phyloP scores from a whole-genome alignment of 1,140 invertebrate genomes.

The Hirudo medicinalis region DNA sequence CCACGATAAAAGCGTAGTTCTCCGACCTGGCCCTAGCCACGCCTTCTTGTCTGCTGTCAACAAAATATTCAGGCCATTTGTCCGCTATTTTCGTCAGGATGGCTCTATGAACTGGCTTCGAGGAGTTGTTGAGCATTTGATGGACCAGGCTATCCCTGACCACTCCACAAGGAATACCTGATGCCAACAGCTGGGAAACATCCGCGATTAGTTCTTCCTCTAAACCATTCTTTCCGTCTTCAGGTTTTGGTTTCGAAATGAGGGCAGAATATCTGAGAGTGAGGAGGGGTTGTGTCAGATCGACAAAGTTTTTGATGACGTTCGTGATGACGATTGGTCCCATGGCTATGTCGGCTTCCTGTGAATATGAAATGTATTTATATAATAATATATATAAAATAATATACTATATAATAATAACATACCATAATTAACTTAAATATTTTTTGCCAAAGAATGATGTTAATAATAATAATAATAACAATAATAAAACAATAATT shows the following conservation, averaged over 20 bases:
- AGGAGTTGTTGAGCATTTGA: constrained; percentile 13
- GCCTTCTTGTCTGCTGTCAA: constrained; percentile 20
- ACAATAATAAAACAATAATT: too few species aligned
- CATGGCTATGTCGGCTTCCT: constrained; percentile 20
- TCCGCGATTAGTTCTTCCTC: not conserved
- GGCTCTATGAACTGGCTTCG: not conserved
- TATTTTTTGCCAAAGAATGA: too few species aligned
- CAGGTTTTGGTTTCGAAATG: constrained; percentile 12
- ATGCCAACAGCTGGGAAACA: constrained; percentile 5
- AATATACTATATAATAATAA: too few species aligned
- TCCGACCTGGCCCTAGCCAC: constrained; percentile 22
- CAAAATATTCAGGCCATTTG: not conserved
- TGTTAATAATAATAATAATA: too few species aligned
- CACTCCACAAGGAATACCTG: constrained; percentile 14
- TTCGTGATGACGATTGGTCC: constrained; percentile 13
- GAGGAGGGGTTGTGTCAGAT: constrained; percentile 18
- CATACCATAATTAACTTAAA: too few species aligned
- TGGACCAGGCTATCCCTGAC: constrained; percentile 6
- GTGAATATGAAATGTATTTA: not conserved
- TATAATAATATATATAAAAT: too few species aligned
- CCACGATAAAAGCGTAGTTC: constrained; percentile 26
- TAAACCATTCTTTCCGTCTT: not conserved
- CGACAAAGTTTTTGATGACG: not conserved
- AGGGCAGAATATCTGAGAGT: constrained; percentile 18
- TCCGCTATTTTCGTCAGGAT: not conserved